Evolutionary conservation across 1,140 invertebrate species (phyloP), one percentile per base, ranked within the genome.

Genomic region (Drosophila pruinosa): DNA sequence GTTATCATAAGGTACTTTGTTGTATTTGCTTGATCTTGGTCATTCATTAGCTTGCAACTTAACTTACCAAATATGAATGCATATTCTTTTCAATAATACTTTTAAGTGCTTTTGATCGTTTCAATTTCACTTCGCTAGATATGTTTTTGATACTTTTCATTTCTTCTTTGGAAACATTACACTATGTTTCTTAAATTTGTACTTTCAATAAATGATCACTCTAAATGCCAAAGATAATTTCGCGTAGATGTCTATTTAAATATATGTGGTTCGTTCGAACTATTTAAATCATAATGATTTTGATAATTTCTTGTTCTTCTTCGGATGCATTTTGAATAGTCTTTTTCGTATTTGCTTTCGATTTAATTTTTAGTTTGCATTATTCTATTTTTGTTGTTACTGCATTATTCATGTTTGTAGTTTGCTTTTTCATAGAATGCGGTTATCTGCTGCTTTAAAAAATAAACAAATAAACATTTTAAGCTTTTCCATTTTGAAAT

Each of bases 41-140:
- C 47, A 22, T 28, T 31, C 7, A 15, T 6, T 6, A 31, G 36
- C 26, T 68, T 72, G 38, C 22, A 68, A 65, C 81, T 86, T 85
- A 86, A 85, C 81, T 85, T 85, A 85, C 81, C 81, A 86, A 85
- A 86, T 63, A 76, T 80, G 34, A 34, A 15, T 53, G 43, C 17
- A 39, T 53, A 45, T 56, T 17, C 22, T 61, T 72, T 61, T 53
- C 31, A 64, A 71, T 38, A 53, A 45, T 71, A 34, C 17, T 57
- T 53, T 34, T 74, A 15, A 48, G 17, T 56, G 59, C 24, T 24
- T 67, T 72, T 36, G 12, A 34, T 26, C 34, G 22, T 48, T 67
- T 43, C 5, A 47, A 2, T 14, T 56, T 48, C 2, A 31, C 22
- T 38, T 71, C 31, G 12, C 31, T 48, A 41, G 17, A 6, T 43